Percentiles rank a stretch among this genome's conserved stretches.
phyloP scores from a whole-genome alignment of 35 echinoderm and acorn worm species.

The Apostichopus parvimensis region DNA sequence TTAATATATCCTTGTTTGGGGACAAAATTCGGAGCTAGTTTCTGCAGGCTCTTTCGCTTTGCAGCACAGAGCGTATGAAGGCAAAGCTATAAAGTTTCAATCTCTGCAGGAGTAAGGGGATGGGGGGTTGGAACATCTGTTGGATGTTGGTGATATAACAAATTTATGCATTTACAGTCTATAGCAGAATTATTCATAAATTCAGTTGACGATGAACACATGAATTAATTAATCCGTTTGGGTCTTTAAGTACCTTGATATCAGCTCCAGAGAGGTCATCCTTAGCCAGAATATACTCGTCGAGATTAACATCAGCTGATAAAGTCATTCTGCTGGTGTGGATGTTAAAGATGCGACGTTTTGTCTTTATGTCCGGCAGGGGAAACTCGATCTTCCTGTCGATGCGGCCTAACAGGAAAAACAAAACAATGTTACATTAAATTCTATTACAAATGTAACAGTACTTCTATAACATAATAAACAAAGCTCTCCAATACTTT shows the following conservation, averaged over 20 bases:
- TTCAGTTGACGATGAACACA: not conserved
- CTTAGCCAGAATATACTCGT: slow-evolving; percentile 97
- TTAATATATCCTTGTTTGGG: too few relatives aligned
- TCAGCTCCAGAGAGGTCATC: slow-evolving; percentile 98
- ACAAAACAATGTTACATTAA: not conserved
- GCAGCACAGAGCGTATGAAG: too few relatives aligned
- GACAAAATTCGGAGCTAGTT: too few relatives aligned
- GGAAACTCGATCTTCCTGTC: slow-evolving; percentile 99
- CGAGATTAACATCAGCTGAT: slow-evolving; percentile 86
- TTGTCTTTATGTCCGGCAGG: slow-evolving; percentile 96
- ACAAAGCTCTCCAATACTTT: not conserved
- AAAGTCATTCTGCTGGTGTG: slow-evolving; percentile 98
- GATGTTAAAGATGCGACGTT: slow-evolving; percentile 98
- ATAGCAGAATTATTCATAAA: not conserved
- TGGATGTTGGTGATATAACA: too few relatives aligned
- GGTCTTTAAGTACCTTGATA: slow-evolving; percentile 66
- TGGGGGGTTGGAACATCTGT: too few relatives aligned
- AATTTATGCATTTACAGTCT: too few relatives aligned
- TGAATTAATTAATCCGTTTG: not conserved
- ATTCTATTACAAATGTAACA: too few relatives aligned
- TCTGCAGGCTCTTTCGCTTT: too few relatives aligned
- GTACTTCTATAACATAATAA: not conserved
- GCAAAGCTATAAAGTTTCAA: too few relatives aligned
- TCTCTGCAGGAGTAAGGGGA: too few relatives aligned
- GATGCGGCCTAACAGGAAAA: slow-evolving; percentile 77